Percentiles rank a stretch among this genome's conserved stretches.
These are phyloP conservation scores for Diploscapter pachys DNA, from an alignment of 1,140 invertebrate genomes.

Conservation along the genomic window DNA sequence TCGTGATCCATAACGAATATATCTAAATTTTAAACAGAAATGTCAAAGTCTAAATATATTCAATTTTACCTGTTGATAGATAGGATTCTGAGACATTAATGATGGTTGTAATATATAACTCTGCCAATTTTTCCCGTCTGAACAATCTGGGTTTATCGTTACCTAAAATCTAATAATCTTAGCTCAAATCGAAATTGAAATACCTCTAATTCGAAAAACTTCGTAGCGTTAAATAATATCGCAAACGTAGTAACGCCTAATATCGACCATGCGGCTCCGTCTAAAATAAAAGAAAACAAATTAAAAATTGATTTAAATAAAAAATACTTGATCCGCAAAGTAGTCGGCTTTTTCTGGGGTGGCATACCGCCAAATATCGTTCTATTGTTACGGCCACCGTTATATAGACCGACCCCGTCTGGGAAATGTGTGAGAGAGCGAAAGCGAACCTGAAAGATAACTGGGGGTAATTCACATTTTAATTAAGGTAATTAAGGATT, in stretches of 20 bases:
- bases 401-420: slow-evolving; percentile 86
- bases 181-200: no score
- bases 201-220: slow-evolving; percentile 64
- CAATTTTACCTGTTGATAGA: slow-evolving; percentile 61
- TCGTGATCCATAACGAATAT: slow-evolving; percentile 45
- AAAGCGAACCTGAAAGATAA: slow-evolving; percentile 67
- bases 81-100: slow-evolving; percentile 76
- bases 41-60: no score
- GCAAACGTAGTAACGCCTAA: slow-evolving; percentile 74
- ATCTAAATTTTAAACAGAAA: no score
- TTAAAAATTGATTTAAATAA: no score
- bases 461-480: neutral
- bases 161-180: slow-evolving; percentile 17
- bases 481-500: no score
- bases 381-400: slow-evolving; percentile 92
- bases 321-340: slow-evolving; percentile 68
- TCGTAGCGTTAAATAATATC: slow-evolving; percentile 79
- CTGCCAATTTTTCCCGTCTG: slow-evolving; percentile 43
- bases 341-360: slow-evolving; percentile 79
- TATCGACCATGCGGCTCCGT: slow-evolving; percentile 63
- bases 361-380: slow-evolving; percentile 90
- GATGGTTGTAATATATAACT: slow-evolving; percentile 69
- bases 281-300: slow-evolving; percentile 62
- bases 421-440: slow-evolving; percentile 79
- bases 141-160: slow-evolving; percentile 32